Conservation (phyloP, 2,113 vertebrate species). For the Bubo blakistoni region DNA sequence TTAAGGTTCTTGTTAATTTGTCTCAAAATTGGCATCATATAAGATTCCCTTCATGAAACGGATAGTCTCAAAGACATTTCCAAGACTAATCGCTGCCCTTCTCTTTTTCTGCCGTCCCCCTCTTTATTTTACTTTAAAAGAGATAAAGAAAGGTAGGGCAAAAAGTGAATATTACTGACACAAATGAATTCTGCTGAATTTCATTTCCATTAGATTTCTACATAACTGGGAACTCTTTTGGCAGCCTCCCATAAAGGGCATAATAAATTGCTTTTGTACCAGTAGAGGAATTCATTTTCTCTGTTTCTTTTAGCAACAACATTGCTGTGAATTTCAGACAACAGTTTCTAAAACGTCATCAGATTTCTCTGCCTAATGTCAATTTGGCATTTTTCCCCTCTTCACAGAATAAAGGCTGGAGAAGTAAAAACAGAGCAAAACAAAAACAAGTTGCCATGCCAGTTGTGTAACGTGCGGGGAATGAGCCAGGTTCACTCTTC, state of each 20-base stretch:
- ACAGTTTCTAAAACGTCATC: constrained; percentile 65
- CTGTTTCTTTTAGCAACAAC: constrained; percentile 73
- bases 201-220: constrained; percentile 64
- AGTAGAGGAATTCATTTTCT: constrained; percentile 73
- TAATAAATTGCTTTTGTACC: constrained; percentile 75
- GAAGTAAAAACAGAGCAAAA: constrained; percentile 14
- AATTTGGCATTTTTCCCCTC: constrained; percentile 48
- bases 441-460: neutral
- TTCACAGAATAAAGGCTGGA: neutral
- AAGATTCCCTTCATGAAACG: constrained; percentile 2
- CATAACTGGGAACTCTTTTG: constrained; percentile 67
- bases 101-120: neutral
- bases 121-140: constrained; percentile 16
- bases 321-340: constrained; percentile 69
- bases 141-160: constrained; percentile 43
- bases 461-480: accelerated
- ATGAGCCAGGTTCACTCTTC: neutral
- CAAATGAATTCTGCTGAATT: constrained; percentile 52
- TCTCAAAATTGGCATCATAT: constrained; percentile 32
- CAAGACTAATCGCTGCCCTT: constrained; percentile 30
- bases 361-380: constrained; percentile 69
- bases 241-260: constrained; percentile 66
- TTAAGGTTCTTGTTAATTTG: constrained; percentile 16
- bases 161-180: constrained; percentile 27
- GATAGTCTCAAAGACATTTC: neutral